Evolutionary conservation across 2,113 vertebrate species (phyloP), one percentile per base, ranked within the genome.

Genomic region (Nerophis ophidion): DNA sequence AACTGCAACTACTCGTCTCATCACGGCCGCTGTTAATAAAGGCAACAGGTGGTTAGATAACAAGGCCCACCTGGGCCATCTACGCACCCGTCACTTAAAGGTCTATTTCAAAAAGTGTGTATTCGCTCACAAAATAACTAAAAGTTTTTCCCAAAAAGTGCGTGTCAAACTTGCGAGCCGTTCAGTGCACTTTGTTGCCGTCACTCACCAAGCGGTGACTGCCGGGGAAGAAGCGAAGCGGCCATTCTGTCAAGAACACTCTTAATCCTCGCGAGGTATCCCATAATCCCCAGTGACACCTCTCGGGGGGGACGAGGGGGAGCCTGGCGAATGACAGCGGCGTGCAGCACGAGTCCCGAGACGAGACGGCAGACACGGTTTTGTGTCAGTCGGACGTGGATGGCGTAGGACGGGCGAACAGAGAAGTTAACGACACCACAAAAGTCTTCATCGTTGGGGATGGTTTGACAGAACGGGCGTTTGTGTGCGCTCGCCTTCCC

Each of bases 261-360:
- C 73, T 73, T 81, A 86, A 86, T 83, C 83, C 86, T 45, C 54
- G 16, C 34, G 72, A 76, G 77, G 77, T 77, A 56, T 80, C 54
- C 78, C 68, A 57, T 86, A 88, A 88, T 86, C 86, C 86, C 75
- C 59, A 66, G 67, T 84, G 83, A 86, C 83, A 82, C 81, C 79
- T 77, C 42, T 42, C 38, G 7, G 6, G 70, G 70, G 57, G 62
- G 77, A 73, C 61, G 61, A 76, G 70, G 57, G 65, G 75, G 75
- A 60, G 61, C 76, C 81, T 71, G 66, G 75, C 70, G 74, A 84
- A 69, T 73, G 79, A 75, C 71, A 33, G 48, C 36, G 55, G 63
- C 71, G 72, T 68, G 40, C 40, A 44, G 40, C 61, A 34, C 50
- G 57, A 45, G 40, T 44, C 10, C 40, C 10, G 12, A 44, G 40